Evolutionary conservation across 2,113 vertebrate genomes (phyloP).

Genomic region (Athene cunicularia): DNA sequence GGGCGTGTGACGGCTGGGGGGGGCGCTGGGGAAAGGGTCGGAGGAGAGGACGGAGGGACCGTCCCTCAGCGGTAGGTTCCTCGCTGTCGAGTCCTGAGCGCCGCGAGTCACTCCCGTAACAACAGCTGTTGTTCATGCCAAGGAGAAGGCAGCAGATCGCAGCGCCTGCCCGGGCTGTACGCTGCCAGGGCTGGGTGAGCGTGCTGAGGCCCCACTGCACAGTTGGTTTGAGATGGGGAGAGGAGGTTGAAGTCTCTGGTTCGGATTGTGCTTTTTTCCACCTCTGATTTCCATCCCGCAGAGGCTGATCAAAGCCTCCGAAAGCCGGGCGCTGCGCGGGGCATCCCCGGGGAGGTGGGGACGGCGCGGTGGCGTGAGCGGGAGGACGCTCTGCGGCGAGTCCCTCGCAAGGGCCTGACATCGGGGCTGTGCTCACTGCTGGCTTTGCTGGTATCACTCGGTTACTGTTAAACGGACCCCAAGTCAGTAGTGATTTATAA

Average conservation of each 20-base stretch:
- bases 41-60: neutral
- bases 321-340: neutral
- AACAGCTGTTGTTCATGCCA: neutral
- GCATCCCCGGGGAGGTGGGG: neutral
- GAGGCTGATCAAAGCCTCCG: neutral
- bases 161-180: neutral
- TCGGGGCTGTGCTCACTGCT: too few species aligned
- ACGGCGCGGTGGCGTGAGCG: fast-evolving
- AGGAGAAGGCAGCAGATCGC: neutral
- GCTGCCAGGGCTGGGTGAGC: neutral
- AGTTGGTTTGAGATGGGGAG: neutral
- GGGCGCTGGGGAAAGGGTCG: neutral
- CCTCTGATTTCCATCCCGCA: neutral
- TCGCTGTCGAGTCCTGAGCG: too few species aligned
- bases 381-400: too few species aligned
- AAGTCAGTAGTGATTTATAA: neutral
- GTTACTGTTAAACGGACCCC: neutral
- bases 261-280: too few species aligned
- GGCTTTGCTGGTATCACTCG: neutral
- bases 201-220: neutral
- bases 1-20: too few species aligned
- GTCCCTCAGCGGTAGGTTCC: neutral
- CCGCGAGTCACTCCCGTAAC: neutral
- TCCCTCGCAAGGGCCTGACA: fast-evolving
- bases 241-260: neutral